Conservation (phyloP, 1,140 invertebrate genomes). For the Eurosta solidaginis region DNA sequence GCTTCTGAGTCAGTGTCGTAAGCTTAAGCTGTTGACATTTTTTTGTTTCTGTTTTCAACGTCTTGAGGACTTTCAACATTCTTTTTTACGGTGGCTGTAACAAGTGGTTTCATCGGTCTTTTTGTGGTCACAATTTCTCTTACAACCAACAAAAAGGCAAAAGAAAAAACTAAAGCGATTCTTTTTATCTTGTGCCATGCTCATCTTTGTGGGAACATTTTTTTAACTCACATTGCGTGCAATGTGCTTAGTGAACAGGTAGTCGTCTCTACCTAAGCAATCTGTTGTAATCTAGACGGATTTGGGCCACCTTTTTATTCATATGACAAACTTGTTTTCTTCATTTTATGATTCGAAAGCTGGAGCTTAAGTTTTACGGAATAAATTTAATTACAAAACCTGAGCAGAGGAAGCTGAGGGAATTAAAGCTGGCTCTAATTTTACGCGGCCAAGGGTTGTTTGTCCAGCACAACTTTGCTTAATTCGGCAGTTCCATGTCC, state of each 20-base stretch:
- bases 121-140: neutral
- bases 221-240: neutral
- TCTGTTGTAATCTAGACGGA: conserved; percentile 28
- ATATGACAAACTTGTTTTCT: neutral
- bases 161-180: too few relatives aligned
- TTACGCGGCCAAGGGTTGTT: too few relatives aligned
- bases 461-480: too few relatives aligned
- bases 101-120: neutral
- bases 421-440: too few relatives aligned
- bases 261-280: neutral
- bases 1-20: neutral
- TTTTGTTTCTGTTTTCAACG: neutral
- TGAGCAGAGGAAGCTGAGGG: too few relatives aligned
- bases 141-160: neutral
- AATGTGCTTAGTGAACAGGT: neutral
- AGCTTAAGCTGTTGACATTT: conserved; percentile 16
- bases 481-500: too few relatives aligned
- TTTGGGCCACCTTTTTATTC: neutral
- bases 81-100: conserved; percentile 10
- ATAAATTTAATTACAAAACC: too few relatives aligned
- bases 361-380: too few relatives aligned
- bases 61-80: neutral
- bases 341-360: neutral
- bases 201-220: neutral
- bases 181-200: too few relatives aligned